Conservation (phyloP, 92 coral and sea anemone genomes). For the Plumapathes pennacea region DNA sequence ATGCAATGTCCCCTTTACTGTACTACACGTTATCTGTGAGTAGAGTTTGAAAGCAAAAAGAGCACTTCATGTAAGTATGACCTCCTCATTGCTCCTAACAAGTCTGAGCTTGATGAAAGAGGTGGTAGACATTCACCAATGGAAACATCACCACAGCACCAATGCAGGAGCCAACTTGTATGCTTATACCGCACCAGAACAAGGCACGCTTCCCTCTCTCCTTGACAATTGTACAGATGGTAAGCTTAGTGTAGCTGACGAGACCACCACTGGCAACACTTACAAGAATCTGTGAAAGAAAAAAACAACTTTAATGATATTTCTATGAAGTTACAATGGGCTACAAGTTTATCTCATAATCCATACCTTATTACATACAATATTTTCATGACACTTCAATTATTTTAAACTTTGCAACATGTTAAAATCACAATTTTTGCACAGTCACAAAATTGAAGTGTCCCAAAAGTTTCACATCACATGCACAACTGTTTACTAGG, state of each 20-base stretch:
- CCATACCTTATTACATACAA: too few species aligned
- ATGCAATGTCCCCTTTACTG: too few species aligned
- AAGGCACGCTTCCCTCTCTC: slow-evolving; percentile 72
- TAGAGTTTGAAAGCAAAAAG: too few species aligned
- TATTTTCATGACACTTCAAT: too few species aligned
- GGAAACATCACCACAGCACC: slow-evolving; percentile 91
- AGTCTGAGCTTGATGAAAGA: slow-evolving; percentile 64
- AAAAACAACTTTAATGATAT: neutral
- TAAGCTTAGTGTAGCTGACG: slow-evolving; percentile 73
- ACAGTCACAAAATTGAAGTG: neutral
- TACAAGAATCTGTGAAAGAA: slow-evolving; percentile 60
- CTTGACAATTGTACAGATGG: slow-evolving; percentile 80
- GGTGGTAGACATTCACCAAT: slow-evolving; percentile 70
- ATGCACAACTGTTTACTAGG: neutral
- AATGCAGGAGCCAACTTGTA: slow-evolving; percentile 82
- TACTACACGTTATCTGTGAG: too few species aligned
- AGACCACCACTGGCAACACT: slow-evolving; percentile 68
- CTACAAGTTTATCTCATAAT: neutral
- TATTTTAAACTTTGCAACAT: too few species aligned
- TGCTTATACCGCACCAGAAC: slow-evolving; percentile 95
- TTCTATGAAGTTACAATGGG: neutral
- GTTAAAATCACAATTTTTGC: too few species aligned
- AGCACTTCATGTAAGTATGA: neutral
- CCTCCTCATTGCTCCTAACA: neutral
- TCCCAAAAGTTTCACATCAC: neutral